phyloP scores from a whole-genome alignment of 2,113 vertebrate genomes.

The Nettapus auritus region DNA sequence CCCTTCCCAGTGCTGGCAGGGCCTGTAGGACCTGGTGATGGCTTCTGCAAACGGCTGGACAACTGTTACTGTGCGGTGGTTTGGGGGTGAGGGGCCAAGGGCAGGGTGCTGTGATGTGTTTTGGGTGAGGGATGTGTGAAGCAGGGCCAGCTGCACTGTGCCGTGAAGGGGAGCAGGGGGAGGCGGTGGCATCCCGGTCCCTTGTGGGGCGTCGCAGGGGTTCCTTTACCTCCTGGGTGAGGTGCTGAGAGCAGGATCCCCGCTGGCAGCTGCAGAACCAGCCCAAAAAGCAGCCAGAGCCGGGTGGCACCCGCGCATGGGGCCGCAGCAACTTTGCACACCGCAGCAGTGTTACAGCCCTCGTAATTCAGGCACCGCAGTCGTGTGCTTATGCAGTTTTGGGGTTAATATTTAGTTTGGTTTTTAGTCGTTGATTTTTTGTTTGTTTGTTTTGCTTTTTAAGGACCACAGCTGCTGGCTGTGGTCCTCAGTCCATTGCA shows the following conservation, averaged over 20 bases:
- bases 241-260: fast-evolving
- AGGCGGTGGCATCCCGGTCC: background rate
- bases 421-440: too few species aligned
- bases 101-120: background rate
- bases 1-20: background rate
- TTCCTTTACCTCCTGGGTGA: background rate
- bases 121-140: background rate
- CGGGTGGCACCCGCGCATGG: background rate
- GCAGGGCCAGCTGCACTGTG: background rate
- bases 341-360: background rate
- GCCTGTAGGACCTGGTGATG: fast-evolving
- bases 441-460: background rate
- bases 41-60: fast-evolving
- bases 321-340: background rate
- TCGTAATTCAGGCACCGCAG: fast-evolving
- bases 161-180: background rate
- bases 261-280: background rate
- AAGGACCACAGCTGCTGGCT: background rate
- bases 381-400: fast-evolving
- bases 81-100: too few species aligned
- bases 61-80: fast-evolving
- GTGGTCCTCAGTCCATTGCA: fast-evolving
- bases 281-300: background rate
- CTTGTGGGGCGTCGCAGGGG: background rate
- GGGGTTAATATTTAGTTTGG: background rate